Evolutionary conservation across 2,888 invertebrate genomes (phyloP).

Genomic region (Drosophila prolongata): DNA sequence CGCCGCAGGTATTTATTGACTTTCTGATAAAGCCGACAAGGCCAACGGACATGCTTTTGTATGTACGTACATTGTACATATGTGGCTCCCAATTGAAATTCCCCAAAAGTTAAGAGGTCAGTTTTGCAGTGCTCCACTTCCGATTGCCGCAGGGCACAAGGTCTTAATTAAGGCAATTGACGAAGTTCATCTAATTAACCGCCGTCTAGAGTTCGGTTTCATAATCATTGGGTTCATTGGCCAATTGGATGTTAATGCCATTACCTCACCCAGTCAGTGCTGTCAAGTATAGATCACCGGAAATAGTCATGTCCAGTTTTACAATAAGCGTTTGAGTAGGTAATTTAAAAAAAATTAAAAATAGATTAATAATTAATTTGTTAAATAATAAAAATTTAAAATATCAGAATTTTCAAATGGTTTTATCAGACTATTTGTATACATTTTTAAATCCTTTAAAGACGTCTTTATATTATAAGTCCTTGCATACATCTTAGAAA

Average conservation of each 20-base stretch:
- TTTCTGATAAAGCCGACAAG: conserved; percentile 65
- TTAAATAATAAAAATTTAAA: too few relatives aligned
- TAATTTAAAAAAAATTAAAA: too few relatives aligned
- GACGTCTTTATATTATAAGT: too few relatives aligned
- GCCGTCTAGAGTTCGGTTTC: conserved; percentile 42
- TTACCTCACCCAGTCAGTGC: conserved; percentile 37
- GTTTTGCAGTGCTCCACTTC: conserved; percentile 60
- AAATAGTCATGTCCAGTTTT: neutral
- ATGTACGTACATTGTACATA: too few relatives aligned
- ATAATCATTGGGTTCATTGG: conserved; percentile 62
- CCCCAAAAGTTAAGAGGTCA: conserved; percentile 56
- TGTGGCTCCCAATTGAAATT: conserved; percentile 22
- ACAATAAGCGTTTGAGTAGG: too few relatives aligned
- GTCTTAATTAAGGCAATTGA: conserved; percentile 68
- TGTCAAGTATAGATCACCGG: neutral
- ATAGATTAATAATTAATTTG: too few relatives aligned
- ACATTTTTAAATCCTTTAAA: too few relatives aligned
- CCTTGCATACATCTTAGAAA: too few relatives aligned
- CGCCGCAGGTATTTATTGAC: conserved; percentile 34
- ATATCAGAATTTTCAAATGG: too few relatives aligned
- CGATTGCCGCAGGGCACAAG: conserved; percentile 55
- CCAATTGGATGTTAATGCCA: conserved; percentile 42
- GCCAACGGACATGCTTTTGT: conserved; percentile 26
- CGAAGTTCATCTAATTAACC: conserved; percentile 63
- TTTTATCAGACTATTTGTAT: too few relatives aligned